phyloP scores from a whole-genome alignment of 2,888 invertebrate genomes.

The Podotricha telesiphe region DNA sequence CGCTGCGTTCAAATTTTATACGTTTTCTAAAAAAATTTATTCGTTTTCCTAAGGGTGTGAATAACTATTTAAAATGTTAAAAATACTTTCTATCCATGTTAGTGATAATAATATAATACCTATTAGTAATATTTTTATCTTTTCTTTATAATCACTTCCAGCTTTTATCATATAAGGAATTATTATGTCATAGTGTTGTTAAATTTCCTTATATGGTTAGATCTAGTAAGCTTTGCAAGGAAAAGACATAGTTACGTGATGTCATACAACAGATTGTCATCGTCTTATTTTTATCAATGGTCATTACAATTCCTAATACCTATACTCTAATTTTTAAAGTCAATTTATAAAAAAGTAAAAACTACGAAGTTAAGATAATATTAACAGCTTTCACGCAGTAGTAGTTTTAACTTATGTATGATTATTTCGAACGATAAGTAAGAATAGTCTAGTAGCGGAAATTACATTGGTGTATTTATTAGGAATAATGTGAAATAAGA shows the following conservation, averaged over 20 bases:
- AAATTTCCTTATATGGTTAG: constrained; percentile 43
- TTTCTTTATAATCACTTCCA: neutral
- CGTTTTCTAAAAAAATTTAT: no score
- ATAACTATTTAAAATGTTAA: no score
- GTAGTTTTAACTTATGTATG: constrained; percentile 4
- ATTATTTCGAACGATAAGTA: constrained; percentile 29
- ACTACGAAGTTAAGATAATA: no score
- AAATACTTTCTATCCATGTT: neutral
- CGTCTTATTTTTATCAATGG: constrained; percentile 19
- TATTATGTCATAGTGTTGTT: constrained; percentile 39
- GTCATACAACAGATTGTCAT: constrained; percentile 39
- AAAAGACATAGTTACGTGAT: constrained; percentile 44
- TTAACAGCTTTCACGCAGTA: neutral
- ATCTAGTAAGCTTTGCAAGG: constrained; percentile 39
- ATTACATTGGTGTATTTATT: constrained; percentile 69
- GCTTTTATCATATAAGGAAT: constrained; percentile 29
- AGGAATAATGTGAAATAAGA: constrained; percentile 70
- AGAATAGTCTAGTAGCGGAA: constrained; percentile 44
- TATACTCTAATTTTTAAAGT: neutral
- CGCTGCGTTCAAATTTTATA: no score
- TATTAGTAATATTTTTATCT: neutral
- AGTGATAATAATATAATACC: neutral
- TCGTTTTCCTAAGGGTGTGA: no score
- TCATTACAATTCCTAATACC: constrained; percentile 20
- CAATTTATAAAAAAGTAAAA: neutral